These are phyloP conservation scores for Limanda limanda DNA, from an alignment of 2,113 vertebrate species.

Conservation along the genomic window DNA sequence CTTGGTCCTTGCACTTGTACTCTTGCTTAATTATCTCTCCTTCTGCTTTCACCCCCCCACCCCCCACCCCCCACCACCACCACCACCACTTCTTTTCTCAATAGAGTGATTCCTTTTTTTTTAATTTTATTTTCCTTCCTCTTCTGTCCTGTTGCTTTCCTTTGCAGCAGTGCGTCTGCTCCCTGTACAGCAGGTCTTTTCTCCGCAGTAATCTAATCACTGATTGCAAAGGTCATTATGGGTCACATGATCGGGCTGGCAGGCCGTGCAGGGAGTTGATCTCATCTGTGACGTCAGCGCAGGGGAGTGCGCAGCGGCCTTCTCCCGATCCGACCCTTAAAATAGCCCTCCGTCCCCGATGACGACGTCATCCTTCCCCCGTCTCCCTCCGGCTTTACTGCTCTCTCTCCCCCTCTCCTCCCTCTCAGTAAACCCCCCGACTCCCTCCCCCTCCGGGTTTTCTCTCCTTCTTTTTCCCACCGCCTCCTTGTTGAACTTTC, in stretches of 20 bases:
- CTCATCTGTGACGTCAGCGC: conserved; percentile 71
- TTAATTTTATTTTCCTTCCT: background rate
- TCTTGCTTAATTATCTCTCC: conserved; percentile 47
- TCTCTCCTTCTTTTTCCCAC: conserved; percentile 25
- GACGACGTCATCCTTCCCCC: conserved; percentile 66
- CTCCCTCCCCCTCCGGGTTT: background rate
- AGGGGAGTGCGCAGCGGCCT: conserved; percentile 48
- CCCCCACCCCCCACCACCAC: background rate
- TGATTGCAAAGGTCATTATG: conserved; percentile 66
- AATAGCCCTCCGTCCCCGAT: conserved; percentile 72
- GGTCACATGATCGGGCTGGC: conserved; percentile 63
- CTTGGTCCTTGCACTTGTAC: conserved; percentile 43
- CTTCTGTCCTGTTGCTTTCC: background rate
- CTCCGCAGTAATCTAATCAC: conserved; percentile 73
- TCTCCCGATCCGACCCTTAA: conserved; percentile 65
- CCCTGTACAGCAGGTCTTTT: conserved; percentile 11
- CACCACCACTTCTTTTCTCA: background rate
- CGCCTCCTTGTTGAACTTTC: conserved; percentile 30
- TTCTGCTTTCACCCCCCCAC: background rate
- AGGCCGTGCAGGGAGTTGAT: conserved; percentile 62
- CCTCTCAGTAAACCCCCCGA: background rate
- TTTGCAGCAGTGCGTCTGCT: conserved; percentile 1
- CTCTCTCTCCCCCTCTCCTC: conserved; percentile 8
- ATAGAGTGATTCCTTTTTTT: background rate
- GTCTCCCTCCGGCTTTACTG: conserved; percentile 39